phyloP scores from a whole-genome alignment of 1,140 invertebrate species.

The Heterodera schachtii region DNA sequence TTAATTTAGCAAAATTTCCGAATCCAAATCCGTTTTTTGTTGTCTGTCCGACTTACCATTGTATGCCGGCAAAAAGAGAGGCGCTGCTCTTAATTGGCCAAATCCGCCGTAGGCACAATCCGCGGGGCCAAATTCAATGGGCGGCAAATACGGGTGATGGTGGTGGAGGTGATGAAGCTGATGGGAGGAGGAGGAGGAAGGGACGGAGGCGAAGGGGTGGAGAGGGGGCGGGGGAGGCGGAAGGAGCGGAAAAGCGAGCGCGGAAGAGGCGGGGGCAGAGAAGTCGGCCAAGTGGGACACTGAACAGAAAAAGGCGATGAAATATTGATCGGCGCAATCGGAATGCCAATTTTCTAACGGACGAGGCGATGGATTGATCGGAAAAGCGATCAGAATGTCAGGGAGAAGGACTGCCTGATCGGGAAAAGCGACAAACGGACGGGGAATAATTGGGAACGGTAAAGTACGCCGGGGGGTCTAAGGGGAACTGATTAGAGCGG shows the following conservation, averaged over 20 bases:
- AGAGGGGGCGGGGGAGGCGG: background rate
- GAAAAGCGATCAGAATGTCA: too few species aligned
- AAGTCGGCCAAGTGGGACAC: background rate
- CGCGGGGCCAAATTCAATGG: constrained; percentile 4
- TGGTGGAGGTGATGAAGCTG: background rate
- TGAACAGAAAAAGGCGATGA: background rate
- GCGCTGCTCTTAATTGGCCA: background rate
- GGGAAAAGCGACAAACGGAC: background rate
- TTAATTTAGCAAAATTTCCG: too few species aligned
- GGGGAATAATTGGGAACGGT: background rate
- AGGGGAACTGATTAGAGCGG: too few species aligned
- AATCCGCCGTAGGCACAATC: background rate
- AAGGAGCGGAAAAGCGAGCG: background rate
- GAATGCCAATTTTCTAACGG: too few species aligned
- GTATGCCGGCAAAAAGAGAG: constrained; percentile 1
- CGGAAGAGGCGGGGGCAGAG: background rate
- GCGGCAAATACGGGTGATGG: constrained; percentile 9
- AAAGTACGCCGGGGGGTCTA: too few species aligned
- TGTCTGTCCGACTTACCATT: background rate
- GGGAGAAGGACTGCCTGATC: too few species aligned
- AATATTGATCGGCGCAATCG: too few species aligned
- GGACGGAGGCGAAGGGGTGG: background rate
- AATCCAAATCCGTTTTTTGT: too few species aligned
- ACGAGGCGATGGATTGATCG: too few species aligned
- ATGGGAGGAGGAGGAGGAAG: background rate